A percentile compares a stretch with the other conserved stretches of the same genome.
Evolutionary conservation across 2,888 invertebrate genomes (phyloP).

Genomic region (Anthrax anthrax): DNA sequence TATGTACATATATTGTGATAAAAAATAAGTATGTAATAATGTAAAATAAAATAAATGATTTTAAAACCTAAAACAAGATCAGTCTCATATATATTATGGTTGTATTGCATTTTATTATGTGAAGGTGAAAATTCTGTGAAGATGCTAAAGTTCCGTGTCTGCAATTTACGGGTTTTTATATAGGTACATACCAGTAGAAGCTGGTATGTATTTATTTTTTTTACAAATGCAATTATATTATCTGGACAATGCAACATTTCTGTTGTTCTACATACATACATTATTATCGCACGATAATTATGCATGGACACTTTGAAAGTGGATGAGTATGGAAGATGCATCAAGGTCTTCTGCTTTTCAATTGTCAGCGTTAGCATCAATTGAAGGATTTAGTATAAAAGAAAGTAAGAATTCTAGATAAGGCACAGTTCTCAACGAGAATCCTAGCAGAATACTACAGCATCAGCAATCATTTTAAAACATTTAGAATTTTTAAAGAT

Average conservation of each 20-base stretch:
- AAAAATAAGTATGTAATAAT: background rate
- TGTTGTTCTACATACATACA: too few relatives aligned
- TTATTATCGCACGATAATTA: too few relatives aligned
- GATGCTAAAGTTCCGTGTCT: background rate
- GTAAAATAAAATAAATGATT: background rate
- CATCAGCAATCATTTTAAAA: background rate
- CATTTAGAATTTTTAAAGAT: too few relatives aligned
- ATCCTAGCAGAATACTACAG: background rate
- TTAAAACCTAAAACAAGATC: background rate
- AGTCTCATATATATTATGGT: too few relatives aligned
- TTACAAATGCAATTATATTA: too few relatives aligned
- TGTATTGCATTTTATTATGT: background rate
- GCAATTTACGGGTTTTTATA: background rate
- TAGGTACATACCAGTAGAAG: too few relatives aligned
- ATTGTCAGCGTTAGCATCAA: background rate
- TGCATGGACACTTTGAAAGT: background rate
- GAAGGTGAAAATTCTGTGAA: background rate
- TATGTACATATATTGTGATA: background rate
- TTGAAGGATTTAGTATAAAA: background rate
- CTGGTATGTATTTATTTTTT: too few relatives aligned
- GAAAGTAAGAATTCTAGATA: background rate
- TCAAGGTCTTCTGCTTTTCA: background rate
- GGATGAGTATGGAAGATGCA: background rate
- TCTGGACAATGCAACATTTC: too few relatives aligned
- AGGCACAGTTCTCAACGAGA: background rate